Evolutionary conservation across 2,113 vertebrate genomes (phyloP).

Genomic region (Mola mola): DNA sequence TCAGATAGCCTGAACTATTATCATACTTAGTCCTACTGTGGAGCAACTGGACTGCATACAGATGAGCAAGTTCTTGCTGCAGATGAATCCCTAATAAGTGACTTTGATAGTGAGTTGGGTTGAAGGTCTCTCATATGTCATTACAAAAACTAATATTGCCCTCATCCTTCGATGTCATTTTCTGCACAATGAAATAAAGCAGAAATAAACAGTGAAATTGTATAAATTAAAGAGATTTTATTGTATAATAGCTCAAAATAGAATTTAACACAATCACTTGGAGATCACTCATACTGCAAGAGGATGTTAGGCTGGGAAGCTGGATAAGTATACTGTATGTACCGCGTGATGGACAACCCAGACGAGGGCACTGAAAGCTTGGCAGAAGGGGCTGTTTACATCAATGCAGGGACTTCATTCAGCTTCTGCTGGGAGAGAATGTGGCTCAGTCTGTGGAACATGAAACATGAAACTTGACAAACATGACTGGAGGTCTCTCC

Average conservation of each 20-base stretch:
- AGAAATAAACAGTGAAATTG: not conserved
- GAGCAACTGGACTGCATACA: not conserved
- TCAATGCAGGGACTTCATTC: constrained; percentile 48
- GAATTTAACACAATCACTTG: constrained; percentile 70
- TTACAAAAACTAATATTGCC: too few relatives aligned
- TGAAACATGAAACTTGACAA: constrained; percentile 44
- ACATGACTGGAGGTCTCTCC: constrained; percentile 37
- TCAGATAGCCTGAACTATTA: constrained; percentile 11
- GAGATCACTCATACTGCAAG: constrained; percentile 61
- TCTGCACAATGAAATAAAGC: not conserved
- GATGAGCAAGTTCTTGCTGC: constrained; percentile 2
- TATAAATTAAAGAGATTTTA: constrained; percentile 62
- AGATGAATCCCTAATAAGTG: constrained; percentile 3
- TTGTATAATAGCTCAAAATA: constrained; percentile 70
- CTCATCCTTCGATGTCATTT: too few relatives aligned
- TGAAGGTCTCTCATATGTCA: not conserved
- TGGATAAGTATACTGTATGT: constrained; percentile 41
- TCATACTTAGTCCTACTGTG: not conserved
- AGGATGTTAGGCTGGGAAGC: constrained; percentile 37
- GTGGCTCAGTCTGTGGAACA: constrained; percentile 45
- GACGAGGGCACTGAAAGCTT: constrained; percentile 54
- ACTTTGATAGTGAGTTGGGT: not conserved
- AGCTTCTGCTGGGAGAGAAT: constrained; percentile 33
- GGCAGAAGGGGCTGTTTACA: constrained; percentile 63
- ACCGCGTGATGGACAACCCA: constrained; percentile 35